Base-by-base conservation (phyloP, 2,888 invertebrate genomes). In the Diachrysia chrysitis region DNA sequence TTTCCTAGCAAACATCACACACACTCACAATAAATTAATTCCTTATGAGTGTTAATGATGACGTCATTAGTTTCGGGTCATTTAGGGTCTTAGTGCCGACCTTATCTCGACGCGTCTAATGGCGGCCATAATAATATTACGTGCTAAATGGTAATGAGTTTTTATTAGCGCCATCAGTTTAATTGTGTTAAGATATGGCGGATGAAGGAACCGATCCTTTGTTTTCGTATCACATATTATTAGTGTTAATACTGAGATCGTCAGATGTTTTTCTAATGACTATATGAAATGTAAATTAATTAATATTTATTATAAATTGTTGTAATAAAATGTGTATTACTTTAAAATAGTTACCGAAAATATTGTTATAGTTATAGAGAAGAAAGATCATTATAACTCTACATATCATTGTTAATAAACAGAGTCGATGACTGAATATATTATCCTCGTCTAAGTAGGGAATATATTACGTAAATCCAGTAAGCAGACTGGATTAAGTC, bases 51-150 rank as follows among this genome's bases (percentile, higher is more conserved):
- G 84, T 77, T 85, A 87, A 87, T 84, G 85, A 77, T 60, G 67
- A 77, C 63, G 76, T 78, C 83, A 84, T 87, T 87, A 84, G 81
- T 81, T 84, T 73, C 72, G 81, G 83, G 76, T 80, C 83, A 86
- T 87, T 85, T 83, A 74, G 69, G 63, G 67, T 68, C 65, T 76
- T 76, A 78, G 62, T 66, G 37, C 73, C 66, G 70, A 74, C 78
- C 66, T 73, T 75, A 73, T 79, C 75, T 66, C 66, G 73, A 37
- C 51, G 58, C 51, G 55, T 70, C 61, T 75, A 71, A 83, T 76
- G 63, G 53, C 25, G 32, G 42, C 59, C 67, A 68, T 79, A 62
- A 68, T 71, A 66, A 66, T 76, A 77, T 74, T 69, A 77, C 70
- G 72, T 73, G 72, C 63, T 71, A 74, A 73, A 78, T 74, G 67